Base-by-base conservation (phyloP, 2,888 invertebrate genomes). In the Atethmia centrago region DNA sequence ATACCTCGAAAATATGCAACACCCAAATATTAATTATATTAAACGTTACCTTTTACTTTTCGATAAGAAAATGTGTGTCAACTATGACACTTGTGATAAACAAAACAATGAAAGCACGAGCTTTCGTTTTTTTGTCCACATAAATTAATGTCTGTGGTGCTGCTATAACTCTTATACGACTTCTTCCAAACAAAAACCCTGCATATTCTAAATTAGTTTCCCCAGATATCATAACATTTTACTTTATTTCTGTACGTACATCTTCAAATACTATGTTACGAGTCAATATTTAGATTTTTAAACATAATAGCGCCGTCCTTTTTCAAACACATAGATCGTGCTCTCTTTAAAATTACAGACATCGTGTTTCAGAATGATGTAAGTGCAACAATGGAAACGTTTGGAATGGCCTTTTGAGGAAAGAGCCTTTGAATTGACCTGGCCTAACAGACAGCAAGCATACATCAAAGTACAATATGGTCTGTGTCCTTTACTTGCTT, bases 361-460 rank as follows among this genome's bases (percentile, higher is more conserved):
- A 49, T 66, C 47, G 28, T 65, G 9, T 21, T 31, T 5, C 25
- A 56, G 16, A 42, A 66, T 77, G 25, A 77, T 40, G 77, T 77
- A 74, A 77, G 25, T 21, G 42, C 36, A 42, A 58, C 56, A 58
- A 77, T 49, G 56, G 16, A 55, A 8, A 25, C 25, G 67, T 42
- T 49, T 56, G 55, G 49, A 58, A 45, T 42, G 21, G 68, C 74
- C 77, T 77, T 58, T 77, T 74, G 49, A 58, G 74, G 74, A 42
- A 77, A 28, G 31, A 67, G 31, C 56, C 68, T 74, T 74, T 77
- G 77, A 45, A 16, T 28, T 67, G 58, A 74, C 68, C 68, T 58
- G 42, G 58, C 56, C 56, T 49, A 49, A 31, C 16, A 19, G 56
- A 58, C 31, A 19, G 49, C n/a, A 3, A 62, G 21, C 74, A 49